These are phyloP conservation scores for Argyresthia goedartella DNA, from an alignment of 2,888 invertebrate genomes.

Conservation along the genomic window DNA sequence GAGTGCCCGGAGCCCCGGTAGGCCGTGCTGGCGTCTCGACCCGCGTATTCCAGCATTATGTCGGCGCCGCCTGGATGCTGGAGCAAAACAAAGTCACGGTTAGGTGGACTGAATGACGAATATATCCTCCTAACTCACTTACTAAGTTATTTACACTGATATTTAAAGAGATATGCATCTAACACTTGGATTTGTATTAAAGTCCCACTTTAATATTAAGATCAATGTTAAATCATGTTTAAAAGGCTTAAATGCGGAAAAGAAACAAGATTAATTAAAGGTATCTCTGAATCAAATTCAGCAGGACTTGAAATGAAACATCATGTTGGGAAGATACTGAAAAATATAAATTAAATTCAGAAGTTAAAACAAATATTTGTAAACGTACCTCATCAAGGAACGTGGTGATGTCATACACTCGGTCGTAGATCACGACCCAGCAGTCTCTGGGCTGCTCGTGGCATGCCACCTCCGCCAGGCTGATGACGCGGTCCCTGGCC, in stretches of 20 bases:
- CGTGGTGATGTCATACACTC: conserved; percentile 84
- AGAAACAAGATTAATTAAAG: no score
- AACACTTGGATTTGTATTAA: no score
- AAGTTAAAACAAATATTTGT: not conserved
- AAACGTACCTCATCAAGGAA: conserved; percentile 77
- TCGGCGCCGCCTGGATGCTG: conserved; percentile 89
- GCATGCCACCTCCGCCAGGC: conserved; percentile 80
- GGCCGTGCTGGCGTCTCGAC: conserved; percentile 85
- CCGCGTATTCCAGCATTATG: conserved; percentile 86
- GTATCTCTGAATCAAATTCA: no score
- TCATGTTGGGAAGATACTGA: not conserved
- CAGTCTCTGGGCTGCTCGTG: conserved; percentile 82
- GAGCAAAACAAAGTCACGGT: conserved; percentile 20
- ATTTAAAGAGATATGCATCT: no score
- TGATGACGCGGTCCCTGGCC: conserved; percentile 63
- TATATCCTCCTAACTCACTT: no score
- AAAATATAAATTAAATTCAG: not conserved
- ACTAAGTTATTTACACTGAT: no score
- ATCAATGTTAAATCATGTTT: no score
- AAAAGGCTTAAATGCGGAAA: no score
- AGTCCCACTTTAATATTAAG: no score
- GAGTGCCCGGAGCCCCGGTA: conserved; percentile 87
- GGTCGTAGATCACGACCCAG: conserved; percentile 90
- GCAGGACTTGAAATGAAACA: no score
- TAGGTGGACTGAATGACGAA: no score